Conservation (phyloP, 1,140 invertebrate species). For the Steinernema khuongi region DNA sequence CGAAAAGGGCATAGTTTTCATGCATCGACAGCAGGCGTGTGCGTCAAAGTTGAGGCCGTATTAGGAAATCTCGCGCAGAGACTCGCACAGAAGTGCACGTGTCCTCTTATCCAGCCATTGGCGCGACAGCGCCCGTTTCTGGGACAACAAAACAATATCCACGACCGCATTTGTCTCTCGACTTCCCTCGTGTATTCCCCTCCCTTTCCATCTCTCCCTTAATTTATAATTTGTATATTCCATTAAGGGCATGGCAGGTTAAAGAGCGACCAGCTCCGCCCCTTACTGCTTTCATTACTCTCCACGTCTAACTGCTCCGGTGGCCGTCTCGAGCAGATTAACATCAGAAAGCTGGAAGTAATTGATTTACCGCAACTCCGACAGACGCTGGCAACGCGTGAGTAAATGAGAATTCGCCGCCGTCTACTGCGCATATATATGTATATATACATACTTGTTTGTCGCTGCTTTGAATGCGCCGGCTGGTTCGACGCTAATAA, state of each 20-base stretch:
- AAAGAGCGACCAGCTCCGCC: background rate
- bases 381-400: background rate
- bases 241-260: background rate
- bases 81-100: background rate
- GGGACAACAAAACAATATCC: background rate
- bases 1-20: background rate
- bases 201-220: background rate
- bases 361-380: background rate
- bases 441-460: background rate
- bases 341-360: background rate
- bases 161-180: background rate
- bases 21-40: conserved; percentile 12
- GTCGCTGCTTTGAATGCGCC: background rate
- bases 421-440: background rate
- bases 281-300: too few relatives aligned
- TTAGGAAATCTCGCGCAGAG: conserved; percentile 3
- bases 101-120: background rate
- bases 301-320: too few relatives aligned
- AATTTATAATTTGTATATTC: background rate
- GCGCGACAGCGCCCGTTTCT: background rate
- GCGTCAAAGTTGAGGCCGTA: too few relatives aligned
- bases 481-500: background rate
- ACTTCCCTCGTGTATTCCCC: background rate
- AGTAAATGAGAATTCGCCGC: background rate
- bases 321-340: too few relatives aligned